Evolutionary conservation across 2,888 invertebrate species (phyloP).

Genomic region (Abscondita cerata): DNA sequence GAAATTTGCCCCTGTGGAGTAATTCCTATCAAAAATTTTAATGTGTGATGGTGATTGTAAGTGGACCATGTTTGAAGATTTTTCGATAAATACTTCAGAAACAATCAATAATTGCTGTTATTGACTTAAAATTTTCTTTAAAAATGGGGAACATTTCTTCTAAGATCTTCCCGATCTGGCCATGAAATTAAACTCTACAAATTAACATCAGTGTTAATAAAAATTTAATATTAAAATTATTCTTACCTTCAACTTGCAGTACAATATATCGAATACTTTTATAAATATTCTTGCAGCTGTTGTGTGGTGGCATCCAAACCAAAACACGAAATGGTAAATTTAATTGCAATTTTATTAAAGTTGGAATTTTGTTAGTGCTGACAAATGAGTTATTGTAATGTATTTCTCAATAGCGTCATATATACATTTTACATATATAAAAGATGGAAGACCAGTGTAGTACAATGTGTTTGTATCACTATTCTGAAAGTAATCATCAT

Average conservation of each 20-base stretch:
- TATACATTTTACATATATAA: constrained; percentile 7
- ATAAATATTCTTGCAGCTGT: constrained; percentile 7
- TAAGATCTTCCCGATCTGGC: neutral
- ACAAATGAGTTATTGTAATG: neutral
- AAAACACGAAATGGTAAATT: constrained; percentile 12
- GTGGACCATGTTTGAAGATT: constrained; percentile 3
- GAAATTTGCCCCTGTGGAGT: neutral
- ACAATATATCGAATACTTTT: neutral
- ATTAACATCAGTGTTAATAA: too few relatives aligned
- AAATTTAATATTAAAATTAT: too few relatives aligned
- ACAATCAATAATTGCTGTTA: neutral
- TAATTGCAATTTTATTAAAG: constrained; percentile 5
- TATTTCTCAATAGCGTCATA: neutral
- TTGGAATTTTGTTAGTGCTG: neutral
- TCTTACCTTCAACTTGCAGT: neutral
- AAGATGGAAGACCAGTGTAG: constrained; percentile 1
- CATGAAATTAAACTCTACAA: neutral
- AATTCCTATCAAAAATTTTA: constrained; percentile 16
- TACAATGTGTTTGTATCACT: neutral
- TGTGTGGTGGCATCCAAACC: constrained; percentile 2
- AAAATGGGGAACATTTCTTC: constrained; percentile 7
- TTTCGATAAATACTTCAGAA: constrained; percentile 3
- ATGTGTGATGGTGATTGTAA: constrained; percentile 8
- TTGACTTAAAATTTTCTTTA: neutral
- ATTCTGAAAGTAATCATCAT: too few relatives aligned